These are phyloP conservation scores for Fundulus diaphanus DNA, from an alignment of 2,797 vertebrate genomes.

Conservation along the genomic window DNA sequence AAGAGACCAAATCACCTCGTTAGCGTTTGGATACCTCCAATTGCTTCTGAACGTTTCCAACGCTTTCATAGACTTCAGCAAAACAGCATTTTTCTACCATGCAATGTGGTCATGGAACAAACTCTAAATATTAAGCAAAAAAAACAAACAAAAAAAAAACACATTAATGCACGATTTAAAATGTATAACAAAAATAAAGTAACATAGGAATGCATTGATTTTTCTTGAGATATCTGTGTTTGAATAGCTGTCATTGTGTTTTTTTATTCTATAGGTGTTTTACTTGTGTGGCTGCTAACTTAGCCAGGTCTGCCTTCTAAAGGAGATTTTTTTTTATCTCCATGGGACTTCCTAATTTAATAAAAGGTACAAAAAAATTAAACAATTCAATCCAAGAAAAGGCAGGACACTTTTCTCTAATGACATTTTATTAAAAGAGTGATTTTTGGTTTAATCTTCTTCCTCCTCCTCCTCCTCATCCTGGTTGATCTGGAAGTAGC, in stretches of 20 bases:
- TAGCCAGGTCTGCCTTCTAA: no score
- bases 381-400: neutral
- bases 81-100: neutral
- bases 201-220: neutral
- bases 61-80: neutral
- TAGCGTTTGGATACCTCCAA: neutral
- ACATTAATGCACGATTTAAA: neutral
- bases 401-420: conserved; percentile 18
- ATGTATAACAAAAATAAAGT: neutral
- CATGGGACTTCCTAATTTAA: neutral
- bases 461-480: conserved; percentile 92
- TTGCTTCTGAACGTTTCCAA: neutral
- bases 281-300: neutral
- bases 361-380: neutral
- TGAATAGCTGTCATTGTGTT: neutral
- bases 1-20: neutral
- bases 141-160: no score
- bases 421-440: conserved; percentile 90
- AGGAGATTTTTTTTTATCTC: neutral
- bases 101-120: neutral
- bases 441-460: conserved; percentile 84
- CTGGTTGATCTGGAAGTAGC: conserved; percentile 99
- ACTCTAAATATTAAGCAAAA: neutral
- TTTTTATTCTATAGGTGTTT: neutral
- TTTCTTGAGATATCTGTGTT: neutral